Conservation (phyloP, 2,113 vertebrate species). For the Entomyzon cyanotis region DNA sequence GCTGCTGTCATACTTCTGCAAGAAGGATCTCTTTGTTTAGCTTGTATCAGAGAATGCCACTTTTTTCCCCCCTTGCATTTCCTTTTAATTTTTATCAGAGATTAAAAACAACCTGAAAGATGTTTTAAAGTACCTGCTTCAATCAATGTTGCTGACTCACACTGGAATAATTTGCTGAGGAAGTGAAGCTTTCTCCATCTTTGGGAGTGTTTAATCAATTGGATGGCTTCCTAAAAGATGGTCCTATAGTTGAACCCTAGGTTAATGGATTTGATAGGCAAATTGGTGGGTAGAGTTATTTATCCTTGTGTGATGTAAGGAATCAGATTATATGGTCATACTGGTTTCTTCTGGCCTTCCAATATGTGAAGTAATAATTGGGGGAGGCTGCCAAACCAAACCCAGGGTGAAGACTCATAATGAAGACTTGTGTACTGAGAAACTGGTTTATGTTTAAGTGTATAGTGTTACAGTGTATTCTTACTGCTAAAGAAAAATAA, state of each 20-base stretch:
- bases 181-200: background rate
- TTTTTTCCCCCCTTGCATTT: background rate
- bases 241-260: background rate
- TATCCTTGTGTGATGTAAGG: background rate
- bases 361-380: background rate
- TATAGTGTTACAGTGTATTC: constrained; percentile 51
- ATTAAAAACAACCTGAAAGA: constrained; percentile 6
- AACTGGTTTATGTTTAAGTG: constrained; percentile 44
- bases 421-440: constrained; percentile 18
- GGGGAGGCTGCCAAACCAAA: constrained; percentile 48
- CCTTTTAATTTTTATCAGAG: constrained; percentile 22
- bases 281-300: background rate
- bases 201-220: constrained; percentile 21
- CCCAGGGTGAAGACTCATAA: background rate
- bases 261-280: background rate
- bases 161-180: constrained; percentile 20
- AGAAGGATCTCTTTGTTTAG: constrained; percentile 30
- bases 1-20: constrained; percentile 27
- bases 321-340: background rate
- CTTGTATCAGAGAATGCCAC: background rate
- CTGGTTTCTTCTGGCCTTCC: constrained; percentile 28
- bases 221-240: background rate
- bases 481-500: constrained; percentile 62
- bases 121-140: background rate
- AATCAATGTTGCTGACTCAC: background rate